A percentile compares a stretch with the other conserved stretches of the same genome.
These are phyloP conservation scores for Nannospalax galili DNA, from an alignment of 2,113 vertebrate genomes.

Conservation along the genomic window DNA sequence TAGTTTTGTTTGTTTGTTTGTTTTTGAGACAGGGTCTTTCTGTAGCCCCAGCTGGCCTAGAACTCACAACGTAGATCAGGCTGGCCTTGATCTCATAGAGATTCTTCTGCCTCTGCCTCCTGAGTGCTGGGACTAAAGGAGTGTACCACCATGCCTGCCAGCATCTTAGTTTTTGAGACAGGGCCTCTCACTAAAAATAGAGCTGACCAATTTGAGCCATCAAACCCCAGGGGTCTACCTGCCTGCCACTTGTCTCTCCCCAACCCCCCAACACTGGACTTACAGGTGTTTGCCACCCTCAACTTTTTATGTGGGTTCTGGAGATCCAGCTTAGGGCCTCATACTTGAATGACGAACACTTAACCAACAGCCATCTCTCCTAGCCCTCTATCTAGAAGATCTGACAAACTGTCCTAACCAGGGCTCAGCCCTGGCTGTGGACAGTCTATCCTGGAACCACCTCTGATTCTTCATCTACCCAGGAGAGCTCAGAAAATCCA, in stretches of 20 bases:
- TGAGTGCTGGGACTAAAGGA: too few species aligned
- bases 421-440: not conserved
- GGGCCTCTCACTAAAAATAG: not conserved
- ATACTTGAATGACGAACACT: not conserved
- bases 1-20: too few species aligned
- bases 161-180: not conserved
- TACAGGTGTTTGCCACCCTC: too few species aligned
- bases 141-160: too few species aligned
- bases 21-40: too few species aligned
- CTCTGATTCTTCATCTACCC: constrained; percentile 51
- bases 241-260: too few species aligned
- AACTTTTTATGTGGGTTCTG: not conserved
- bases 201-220: not conserved
- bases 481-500: constrained; percentile 60
- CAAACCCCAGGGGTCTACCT: not conserved
- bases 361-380: not conserved
- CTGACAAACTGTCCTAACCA: too few species aligned
- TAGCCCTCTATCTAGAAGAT: not conserved
- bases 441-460: not conserved
- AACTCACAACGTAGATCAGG: not conserved
- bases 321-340: not conserved
- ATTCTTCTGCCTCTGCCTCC: not conserved
- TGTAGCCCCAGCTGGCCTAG: too few species aligned
- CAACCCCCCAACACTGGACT: not conserved
- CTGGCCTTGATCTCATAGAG: too few species aligned